Conservation (phyloP, 2,888 invertebrate species). For the Gymnosoma rotundatum region DNA sequence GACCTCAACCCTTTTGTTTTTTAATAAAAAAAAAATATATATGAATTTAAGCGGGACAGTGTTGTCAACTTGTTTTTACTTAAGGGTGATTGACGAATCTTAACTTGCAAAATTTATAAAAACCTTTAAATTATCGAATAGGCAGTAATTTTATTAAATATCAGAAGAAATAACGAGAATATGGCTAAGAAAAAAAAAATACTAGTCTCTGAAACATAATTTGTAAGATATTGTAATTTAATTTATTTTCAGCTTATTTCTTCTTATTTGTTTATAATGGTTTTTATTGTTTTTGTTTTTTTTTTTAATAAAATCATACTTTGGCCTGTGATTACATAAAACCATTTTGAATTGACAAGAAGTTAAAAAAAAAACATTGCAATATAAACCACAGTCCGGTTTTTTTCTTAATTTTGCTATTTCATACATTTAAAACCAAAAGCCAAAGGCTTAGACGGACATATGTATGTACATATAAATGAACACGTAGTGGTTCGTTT, state of each 20-base stretch:
- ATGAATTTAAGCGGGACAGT: too few species aligned
- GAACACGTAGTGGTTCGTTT: slow-evolving; percentile 1
- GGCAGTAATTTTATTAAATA: background rate
- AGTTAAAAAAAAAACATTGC: slow-evolving; percentile 36
- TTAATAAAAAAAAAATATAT: too few species aligned
- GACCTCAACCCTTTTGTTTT: too few species aligned
- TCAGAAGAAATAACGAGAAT: background rate
- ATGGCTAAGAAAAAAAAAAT: background rate
- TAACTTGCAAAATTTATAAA: too few species aligned
- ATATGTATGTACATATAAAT: background rate
- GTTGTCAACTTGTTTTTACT: too few species aligned
- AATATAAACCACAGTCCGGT: slow-evolving; percentile 23
- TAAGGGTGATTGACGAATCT: too few species aligned
- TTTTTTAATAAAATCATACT: slow-evolving; percentile 22
- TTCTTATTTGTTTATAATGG: background rate
- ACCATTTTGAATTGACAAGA: slow-evolving; percentile 48
- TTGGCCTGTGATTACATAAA: slow-evolving; percentile 54
- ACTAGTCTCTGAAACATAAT: background rate
- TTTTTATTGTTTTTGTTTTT: slow-evolving; percentile 6
- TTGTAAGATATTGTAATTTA: background rate
- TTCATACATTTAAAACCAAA: background rate
- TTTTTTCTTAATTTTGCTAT: background rate
- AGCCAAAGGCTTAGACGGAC: slow-evolving; percentile 6
- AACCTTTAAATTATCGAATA: background rate
- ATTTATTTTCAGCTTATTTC: slow-evolving; percentile 1